Base-by-base conservation (phyloP, 2,888 invertebrate genomes). In the Drosophila formosana region DNA sequence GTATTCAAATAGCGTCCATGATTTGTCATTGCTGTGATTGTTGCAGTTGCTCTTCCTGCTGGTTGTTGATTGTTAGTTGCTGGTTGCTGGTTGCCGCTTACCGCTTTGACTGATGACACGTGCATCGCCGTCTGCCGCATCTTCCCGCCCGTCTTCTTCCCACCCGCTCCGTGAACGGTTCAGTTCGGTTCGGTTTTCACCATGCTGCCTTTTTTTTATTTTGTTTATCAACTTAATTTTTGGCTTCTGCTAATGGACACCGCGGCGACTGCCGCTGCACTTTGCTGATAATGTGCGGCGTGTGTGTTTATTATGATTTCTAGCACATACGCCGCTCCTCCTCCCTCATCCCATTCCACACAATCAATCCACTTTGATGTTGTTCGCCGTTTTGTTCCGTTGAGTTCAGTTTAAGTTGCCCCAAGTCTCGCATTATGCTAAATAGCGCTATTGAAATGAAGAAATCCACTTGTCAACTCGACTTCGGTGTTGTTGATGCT, bases 221-320 rank as follows among this genome's bases (percentile, higher is more conserved):
- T 80, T 82, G 76, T 88, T 86, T 86, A 83, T 82, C 78, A 88
- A 86, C 76, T 82, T 88, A 86, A 86, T 88, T 88, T 81, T 76
- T 72, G 80, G 77, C 82, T 88, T 81, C 62, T 53, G 85, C 89
- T 87, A 84, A 81, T 84, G 85, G 88, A 84, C 66, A 68, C 9
- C 56, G 43, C 13, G n/a, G 43, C 13, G n/a, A 13, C 45, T 47
- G 47, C 28, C 56, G 61, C 72, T 86, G 86, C 83, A 84, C 89
- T 88, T 88, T 71, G 69, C 80, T 70, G 89, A 84, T 85, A 89
- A 89, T 82, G 80, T 76, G 87, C 57, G 72, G 55, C 82, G 88
- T 88, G 88, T 84, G 88, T 88, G 89, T 89, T 89, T 84, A 82
- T 84, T 84, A 69, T 89, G 88, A 82, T 87, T 89, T 76, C 60